phyloP scores from a whole-genome alignment of 2,888 invertebrate genomes.

The Hypomecis punctinalis region DNA sequence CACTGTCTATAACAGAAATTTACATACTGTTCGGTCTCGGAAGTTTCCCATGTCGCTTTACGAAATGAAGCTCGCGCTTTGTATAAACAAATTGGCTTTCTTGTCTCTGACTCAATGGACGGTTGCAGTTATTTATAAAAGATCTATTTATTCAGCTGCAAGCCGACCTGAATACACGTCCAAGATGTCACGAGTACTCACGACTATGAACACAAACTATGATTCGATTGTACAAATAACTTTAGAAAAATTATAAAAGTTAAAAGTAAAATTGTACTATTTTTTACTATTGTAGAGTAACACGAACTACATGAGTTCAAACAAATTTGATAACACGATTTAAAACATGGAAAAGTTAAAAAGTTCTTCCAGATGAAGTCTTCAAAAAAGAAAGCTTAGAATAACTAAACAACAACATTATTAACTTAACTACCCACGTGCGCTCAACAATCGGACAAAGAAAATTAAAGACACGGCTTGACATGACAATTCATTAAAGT shows the following conservation, averaged over 20 bases:
- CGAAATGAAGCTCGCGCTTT: conserved; percentile 34
- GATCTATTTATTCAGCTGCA: conserved; percentile 80
- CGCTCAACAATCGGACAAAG: conserved; percentile 49
- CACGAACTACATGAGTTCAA: too few species aligned
- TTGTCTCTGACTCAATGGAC: conserved; percentile 52
- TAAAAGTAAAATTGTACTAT: not conserved
- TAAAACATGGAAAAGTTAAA: not conserved
- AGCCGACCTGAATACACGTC: conserved; percentile 76
- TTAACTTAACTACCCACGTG: conserved; percentile 36
- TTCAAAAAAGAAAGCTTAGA: not conserved
- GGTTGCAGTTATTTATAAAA: conserved; percentile 74
- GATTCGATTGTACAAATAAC: conserved; percentile 4
- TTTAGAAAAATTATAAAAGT: too few species aligned
- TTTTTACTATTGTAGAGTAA: too few species aligned
- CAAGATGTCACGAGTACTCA: conserved; percentile 63
- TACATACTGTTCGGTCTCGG: conserved; percentile 33
- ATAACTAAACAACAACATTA: conserved; percentile 37
- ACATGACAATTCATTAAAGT: conserved; percentile 63
- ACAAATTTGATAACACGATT: not conserved
- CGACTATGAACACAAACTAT: conserved; percentile 31
- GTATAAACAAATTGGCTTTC: conserved; percentile 64
- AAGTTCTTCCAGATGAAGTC: not conserved
- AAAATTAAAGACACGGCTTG: conserved; percentile 48
- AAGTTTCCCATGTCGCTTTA: conserved; percentile 31
- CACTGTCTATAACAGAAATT: conserved; percentile 53